phyloP scores from a whole-genome alignment of 2,888 invertebrate genomes.

The Onchidella celtica region DNA sequence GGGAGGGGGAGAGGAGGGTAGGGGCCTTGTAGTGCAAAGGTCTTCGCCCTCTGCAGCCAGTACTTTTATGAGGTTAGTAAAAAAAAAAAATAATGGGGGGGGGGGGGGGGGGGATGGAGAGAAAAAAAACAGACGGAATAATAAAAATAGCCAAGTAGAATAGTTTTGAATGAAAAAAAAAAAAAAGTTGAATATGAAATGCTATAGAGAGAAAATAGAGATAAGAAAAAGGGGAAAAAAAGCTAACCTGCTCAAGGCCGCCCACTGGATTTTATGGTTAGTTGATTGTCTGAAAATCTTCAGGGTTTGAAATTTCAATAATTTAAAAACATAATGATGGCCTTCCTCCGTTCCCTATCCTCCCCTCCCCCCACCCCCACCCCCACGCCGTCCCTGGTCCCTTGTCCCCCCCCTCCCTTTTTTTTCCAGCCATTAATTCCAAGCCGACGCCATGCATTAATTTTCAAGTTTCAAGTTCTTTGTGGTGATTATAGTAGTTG shows the following conservation, averaged over 20 bases:
- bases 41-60: background rate
- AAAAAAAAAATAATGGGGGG: background rate
- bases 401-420: background rate
- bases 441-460: too few relatives aligned
- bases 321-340: background rate
- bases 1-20: background rate
- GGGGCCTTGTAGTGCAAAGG: background rate
- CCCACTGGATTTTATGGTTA: too few relatives aligned
- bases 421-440: too few relatives aligned
- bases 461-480: too few relatives aligned
- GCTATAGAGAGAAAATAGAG: too few relatives aligned
- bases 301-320: background rate
- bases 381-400: too few relatives aligned
- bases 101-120: background rate
- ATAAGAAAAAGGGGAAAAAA: too few relatives aligned
- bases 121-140: too few relatives aligned
- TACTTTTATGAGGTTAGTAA: background rate
- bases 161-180: background rate
- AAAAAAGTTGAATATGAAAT: background rate
- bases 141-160: background rate
- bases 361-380: background rate
- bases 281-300: background rate
- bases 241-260: too few relatives aligned
- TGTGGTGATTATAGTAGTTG: too few relatives aligned
- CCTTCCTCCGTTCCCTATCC: background rate